These are phyloP conservation scores for Leucosticte australis DNA, from an alignment of 2,113 vertebrate species.

Conservation along the genomic window DNA sequence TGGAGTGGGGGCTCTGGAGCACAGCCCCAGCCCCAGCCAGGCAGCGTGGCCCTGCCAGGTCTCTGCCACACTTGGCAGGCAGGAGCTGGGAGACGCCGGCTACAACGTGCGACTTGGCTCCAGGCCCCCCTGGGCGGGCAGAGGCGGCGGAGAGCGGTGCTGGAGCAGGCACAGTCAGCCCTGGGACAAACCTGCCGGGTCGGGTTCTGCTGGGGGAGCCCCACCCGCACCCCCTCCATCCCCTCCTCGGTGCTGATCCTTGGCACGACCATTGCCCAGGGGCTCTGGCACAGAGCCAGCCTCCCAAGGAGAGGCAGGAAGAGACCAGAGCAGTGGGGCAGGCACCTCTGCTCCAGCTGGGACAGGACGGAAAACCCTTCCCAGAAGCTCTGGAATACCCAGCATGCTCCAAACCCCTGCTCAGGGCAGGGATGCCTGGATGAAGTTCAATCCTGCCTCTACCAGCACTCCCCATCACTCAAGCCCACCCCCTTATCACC, in stretches of 20 bases:
- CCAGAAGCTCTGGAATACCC: neutral
- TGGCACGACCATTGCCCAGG: accelerated
- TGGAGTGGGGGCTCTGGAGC: neutral
- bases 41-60: neutral
- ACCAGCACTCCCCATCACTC: neutral
- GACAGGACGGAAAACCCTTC: neutral
- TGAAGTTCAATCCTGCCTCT: neutral
- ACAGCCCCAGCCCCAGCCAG: neutral
- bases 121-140: neutral
- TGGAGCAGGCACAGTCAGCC: neutral
- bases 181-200: neutral
- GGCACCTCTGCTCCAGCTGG: neutral
- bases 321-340: neutral
- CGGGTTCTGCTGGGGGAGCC: neutral
- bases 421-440: neutral
- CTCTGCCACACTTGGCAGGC: slow-evolving; percentile 58
- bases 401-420: neutral
- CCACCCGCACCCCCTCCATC: neutral
- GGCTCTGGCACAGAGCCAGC: neutral
- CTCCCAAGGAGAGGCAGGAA: neutral
- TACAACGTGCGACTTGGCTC: slow-evolving; percentile 1
- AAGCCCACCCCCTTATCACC: neutral
- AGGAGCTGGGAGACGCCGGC: neutral
- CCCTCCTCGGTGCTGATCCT: neutral
- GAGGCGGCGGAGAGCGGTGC: neutral